Percentiles rank a stretch among this genome's conserved stretches.
These are phyloP conservation scores for Zaprionus nigranus DNA, from an alignment of 1,140 invertebrate species.

Conservation along the genomic window DNA sequence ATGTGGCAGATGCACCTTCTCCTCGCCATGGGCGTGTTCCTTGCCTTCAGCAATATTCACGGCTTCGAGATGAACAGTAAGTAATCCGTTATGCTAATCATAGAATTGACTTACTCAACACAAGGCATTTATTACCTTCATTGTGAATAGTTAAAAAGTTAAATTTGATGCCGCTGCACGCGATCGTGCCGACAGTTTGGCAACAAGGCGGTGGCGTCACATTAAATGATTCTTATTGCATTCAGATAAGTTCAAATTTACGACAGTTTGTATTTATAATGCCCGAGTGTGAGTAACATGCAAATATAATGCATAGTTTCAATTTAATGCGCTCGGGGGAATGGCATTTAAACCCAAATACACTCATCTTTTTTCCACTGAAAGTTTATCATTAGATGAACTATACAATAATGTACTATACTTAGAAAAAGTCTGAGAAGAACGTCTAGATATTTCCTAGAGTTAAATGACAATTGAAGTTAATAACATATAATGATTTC, in stretches of 20 bases:
- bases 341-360: neutral
- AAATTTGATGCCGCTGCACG: conserved; percentile 2
- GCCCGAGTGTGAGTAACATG: neutral
- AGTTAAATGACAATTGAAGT: neutral
- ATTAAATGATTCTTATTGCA: conserved; percentile 23
- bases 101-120: neutral
- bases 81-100: conserved; percentile 30
- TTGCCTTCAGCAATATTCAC: conserved; percentile 29
- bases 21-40: conserved; percentile 43
- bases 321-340: conserved; percentile 1
- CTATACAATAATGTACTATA: neutral
- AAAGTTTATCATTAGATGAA: neutral
- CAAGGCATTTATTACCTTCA: neutral
- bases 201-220: neutral
- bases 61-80: conserved; percentile 79
- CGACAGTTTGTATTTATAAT: conserved; percentile 14
- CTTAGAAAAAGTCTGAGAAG: neutral
- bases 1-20: conserved; percentile 45
- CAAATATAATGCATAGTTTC: conserved; percentile 2
- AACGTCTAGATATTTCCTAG: neutral
- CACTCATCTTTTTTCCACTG: neutral
- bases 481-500: neutral
- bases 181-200: neutral
- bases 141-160: conserved; percentile 2
- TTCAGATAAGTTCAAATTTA: conserved; percentile 4